These are phyloP conservation scores for Phymastichus coffea DNA, from an alignment of 1,140 invertebrate genomes.

Conservation along the genomic window DNA sequence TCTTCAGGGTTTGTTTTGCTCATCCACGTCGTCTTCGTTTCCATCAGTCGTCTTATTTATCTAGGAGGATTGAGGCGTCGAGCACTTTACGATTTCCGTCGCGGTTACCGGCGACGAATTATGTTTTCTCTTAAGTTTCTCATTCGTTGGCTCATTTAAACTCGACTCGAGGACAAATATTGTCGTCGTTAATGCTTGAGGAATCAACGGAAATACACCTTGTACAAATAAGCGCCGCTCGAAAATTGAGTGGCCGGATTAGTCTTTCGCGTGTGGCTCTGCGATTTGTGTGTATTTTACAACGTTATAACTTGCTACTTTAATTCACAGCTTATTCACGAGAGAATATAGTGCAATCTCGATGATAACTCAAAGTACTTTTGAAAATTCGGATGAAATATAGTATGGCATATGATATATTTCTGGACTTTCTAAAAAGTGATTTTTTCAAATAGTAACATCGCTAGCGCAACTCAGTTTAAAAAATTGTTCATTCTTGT, in stretches of 20 bases:
- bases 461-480: too few species aligned
- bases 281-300: not conserved
- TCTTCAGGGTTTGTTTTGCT: not conserved
- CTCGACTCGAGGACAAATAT: slow-evolving; percentile 4
- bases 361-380: too few species aligned
- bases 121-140: slow-evolving; percentile 9
- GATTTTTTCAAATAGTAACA: too few species aligned
- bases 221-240: not conserved
- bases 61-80: slow-evolving; percentile 52
- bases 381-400: too few species aligned
- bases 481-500: too few species aligned
- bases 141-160: not conserved
- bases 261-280: not conserved
- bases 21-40: slow-evolving; percentile 4
- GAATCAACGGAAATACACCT: not conserved
- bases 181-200: slow-evolving; percentile 3
- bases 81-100: slow-evolving; percentile 55
- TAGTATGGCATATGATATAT: too few species aligned
- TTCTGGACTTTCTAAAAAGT: too few species aligned
- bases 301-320: too few species aligned
- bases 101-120: not conserved
- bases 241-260: not conserved
- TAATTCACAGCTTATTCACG: too few species aligned
- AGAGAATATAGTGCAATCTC: too few species aligned
- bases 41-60: slow-evolving; percentile 47